Evolutionary conservation across 2,888 invertebrate species (phyloP).

Genomic region (Troides helena): DNA sequence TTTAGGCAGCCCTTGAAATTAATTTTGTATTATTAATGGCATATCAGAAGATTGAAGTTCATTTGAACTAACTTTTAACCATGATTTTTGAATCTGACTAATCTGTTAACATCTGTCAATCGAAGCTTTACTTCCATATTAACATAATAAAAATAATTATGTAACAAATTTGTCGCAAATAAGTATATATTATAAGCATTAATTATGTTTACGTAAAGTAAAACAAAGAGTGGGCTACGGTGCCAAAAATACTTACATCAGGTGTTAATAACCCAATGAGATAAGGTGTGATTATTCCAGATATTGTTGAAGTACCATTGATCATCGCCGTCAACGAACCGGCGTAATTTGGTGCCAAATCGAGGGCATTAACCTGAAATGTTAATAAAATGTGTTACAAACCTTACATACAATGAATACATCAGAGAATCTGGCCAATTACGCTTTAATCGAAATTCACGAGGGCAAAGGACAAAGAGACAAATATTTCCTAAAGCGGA

Average conservation of each 20-base stretch:
- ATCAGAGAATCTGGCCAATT: not conserved
- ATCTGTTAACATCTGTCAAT: too few species aligned
- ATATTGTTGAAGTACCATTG: conserved; percentile 83
- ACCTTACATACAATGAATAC: not conserved
- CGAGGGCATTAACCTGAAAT: conserved; percentile 81
- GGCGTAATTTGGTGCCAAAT: conserved; percentile 83
- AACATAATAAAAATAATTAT: not conserved
- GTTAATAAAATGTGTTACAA: conserved; percentile 23
- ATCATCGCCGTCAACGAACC: conserved; percentile 84
- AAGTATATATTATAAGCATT: not conserved
- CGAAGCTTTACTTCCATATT: too few species aligned
- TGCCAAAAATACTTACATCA: conserved; percentile 72
- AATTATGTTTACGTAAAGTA: too few species aligned
- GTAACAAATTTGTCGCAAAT: not conserved
- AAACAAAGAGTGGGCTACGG: not conserved
- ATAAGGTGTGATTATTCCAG: conserved; percentile 83
- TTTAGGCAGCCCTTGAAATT: conserved; percentile 2
- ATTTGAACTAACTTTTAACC: not conserved
- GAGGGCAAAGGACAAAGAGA: not conserved
- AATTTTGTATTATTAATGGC: not conserved
- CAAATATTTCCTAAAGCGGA: not conserved
- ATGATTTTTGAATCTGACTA: not conserved
- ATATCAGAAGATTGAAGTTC: not conserved
- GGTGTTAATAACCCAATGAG: conserved; percentile 82
- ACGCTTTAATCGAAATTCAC: not conserved